These are phyloP conservation scores for Brenthis daphne DNA, from an alignment of 2,888 invertebrate genomes.

Conservation along the genomic window DNA sequence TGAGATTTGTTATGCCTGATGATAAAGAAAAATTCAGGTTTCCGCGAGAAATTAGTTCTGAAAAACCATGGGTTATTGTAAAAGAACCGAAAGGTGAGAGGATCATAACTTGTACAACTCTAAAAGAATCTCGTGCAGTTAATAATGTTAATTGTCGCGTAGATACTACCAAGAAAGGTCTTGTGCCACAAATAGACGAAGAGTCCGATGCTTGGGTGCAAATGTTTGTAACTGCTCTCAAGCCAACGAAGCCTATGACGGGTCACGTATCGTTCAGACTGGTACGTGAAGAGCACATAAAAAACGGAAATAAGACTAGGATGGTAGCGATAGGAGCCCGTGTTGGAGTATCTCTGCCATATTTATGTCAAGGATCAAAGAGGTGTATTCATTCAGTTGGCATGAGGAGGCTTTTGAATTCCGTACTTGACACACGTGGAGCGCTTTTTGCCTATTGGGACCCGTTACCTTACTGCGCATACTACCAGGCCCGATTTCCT, in stretches of 20 bases:
- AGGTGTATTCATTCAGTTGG: conserved; percentile 84
- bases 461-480: conserved; percentile 92
- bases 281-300: conserved; percentile 82
- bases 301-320: conserved; percentile 66
- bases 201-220: conserved; percentile 88
- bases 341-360: conserved; percentile 90
- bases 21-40: conserved; percentile 85
- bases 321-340: conserved; percentile 84
- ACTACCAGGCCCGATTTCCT: conserved; percentile 91
- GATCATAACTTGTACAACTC: conserved; percentile 90
- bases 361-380: conserved; percentile 88
- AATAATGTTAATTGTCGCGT: conserved; percentile 91
- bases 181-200: conserved; percentile 86
- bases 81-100: conserved; percentile 89
- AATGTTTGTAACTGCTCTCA: conserved; percentile 85
- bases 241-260: conserved; percentile 85
- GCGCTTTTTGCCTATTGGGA: conserved; percentile 93
- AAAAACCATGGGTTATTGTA: conserved; percentile 90
- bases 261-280: conserved; percentile 91
- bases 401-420: conserved; percentile 84
- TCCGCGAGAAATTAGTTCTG: conserved; percentile 87
- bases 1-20: conserved; percentile 86
- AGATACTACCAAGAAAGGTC: conserved; percentile 84
- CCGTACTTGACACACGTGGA: conserved; percentile 89
- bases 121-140: conserved; percentile 89